These are phyloP conservation scores for Agrenia bidenticulata DNA, from an alignment of 2,888 invertebrate genomes.

Conservation along the genomic window DNA sequence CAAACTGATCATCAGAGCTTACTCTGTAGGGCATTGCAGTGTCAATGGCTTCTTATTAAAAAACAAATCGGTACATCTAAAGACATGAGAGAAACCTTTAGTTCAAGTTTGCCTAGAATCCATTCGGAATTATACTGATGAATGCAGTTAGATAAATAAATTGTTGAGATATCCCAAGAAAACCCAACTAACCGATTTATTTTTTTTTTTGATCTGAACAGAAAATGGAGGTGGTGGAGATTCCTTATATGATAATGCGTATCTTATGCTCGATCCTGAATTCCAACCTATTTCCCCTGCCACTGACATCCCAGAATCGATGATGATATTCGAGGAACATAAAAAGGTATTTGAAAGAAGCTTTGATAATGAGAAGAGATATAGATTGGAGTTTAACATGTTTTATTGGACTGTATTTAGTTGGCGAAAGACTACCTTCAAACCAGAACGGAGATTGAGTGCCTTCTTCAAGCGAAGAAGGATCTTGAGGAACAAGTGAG, in stretches of 20 bases:
- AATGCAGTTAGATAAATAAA: no score
- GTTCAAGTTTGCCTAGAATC: no score
- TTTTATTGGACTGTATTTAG: conserved; percentile 54
- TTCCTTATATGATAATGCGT: conserved; percentile 67
- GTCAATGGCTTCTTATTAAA: conserved; percentile 38
- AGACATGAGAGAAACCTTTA: no score
- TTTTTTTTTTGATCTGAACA: no score
- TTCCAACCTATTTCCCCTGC: conserved; percentile 82
- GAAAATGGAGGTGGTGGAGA: conserved; percentile 39
- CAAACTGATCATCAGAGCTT: conserved; percentile 35
- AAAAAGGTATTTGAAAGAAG: conserved; percentile 61
- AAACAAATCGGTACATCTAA: conserved; percentile 35
- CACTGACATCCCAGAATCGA: conserved; percentile 71
- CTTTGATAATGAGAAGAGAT: conserved; percentile 10
- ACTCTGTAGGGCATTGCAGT: conserved; percentile 34
- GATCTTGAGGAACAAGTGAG: conserved; percentile 70
- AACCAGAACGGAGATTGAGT: conserved; percentile 82
- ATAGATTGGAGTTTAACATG: no score
- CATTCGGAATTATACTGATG: no score
- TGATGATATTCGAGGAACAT: conserved; percentile 84
- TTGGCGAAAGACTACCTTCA: conserved; percentile 84
- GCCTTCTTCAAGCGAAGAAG: conserved; percentile 75
- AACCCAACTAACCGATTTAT: no score
- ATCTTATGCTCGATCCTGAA: conserved; percentile 77
- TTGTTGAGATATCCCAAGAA: no score